Conservation (phyloP, 2,797 vertebrate genomes). For the Gymnothorax reevesii region DNA sequence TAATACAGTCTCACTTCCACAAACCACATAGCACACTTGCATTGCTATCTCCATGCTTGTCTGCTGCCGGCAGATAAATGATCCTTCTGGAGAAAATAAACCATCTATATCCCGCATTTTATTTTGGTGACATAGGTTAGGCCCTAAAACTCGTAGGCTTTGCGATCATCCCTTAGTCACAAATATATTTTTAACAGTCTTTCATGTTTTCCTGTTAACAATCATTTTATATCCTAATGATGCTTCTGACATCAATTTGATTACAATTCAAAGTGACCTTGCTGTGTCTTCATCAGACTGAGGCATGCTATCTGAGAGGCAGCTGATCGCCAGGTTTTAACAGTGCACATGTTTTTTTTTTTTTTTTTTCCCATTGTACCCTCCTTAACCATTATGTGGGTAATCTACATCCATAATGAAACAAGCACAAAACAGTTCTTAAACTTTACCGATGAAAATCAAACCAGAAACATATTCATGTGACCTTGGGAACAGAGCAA, state of each 20-base stretch:
- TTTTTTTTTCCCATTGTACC: constrained; percentile 11
- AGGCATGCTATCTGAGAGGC: constrained; percentile 60
- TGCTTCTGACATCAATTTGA: constrained; percentile 41
- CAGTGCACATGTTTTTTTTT: constrained; percentile 24
- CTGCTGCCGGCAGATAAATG: constrained; percentile 33
- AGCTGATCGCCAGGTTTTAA: constrained; percentile 56
- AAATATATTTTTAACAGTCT: not conserved
- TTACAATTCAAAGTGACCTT: constrained; percentile 47
- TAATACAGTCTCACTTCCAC: constrained; percentile 32
- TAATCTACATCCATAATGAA: constrained; percentile 39
- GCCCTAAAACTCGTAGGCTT: not conserved
- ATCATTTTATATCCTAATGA: constrained; percentile 41
- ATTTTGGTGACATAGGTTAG: not conserved
- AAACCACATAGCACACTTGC: constrained; percentile 12
- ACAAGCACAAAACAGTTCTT: constrained; percentile 51
- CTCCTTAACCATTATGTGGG: constrained; percentile 36
- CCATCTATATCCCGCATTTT: constrained; percentile 32
- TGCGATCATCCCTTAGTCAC: not conserved
- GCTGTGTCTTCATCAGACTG: constrained; percentile 46
- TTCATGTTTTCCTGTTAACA: constrained; percentile 9
- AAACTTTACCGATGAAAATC: constrained; percentile 51
- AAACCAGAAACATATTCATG: constrained; percentile 64
- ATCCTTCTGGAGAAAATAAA: constrained; percentile 21
- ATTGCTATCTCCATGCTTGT: constrained; percentile 32
- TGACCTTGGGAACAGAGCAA: constrained; percentile 76